Conservation (phyloP, 2,113 vertebrate species). For the Illadopsis cleaveri region DNA sequence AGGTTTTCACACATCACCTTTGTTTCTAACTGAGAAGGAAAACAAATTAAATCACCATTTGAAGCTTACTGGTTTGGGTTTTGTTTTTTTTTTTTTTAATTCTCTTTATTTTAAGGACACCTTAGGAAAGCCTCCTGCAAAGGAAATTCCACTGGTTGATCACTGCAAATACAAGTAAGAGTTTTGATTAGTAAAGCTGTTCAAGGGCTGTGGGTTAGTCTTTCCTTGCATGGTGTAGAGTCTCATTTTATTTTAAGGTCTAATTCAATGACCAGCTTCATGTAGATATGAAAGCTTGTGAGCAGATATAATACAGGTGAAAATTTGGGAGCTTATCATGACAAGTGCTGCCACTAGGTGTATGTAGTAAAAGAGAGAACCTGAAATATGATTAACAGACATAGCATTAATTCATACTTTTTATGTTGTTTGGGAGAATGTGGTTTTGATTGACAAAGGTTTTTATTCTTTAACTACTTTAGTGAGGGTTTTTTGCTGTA, state of each 20-base stretch:
- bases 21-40: not conserved
- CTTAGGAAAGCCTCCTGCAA: conserved; percentile 89
- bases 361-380: not conserved
- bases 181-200: not conserved
- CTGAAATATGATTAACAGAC: not conserved
- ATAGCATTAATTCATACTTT: not conserved
- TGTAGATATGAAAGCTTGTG: not conserved
- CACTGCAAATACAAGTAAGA: conserved; percentile 98
- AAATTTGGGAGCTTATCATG: not conserved
- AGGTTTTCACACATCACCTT: not conserved
- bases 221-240: not conserved
- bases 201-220: not conserved
- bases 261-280: not conserved
- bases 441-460: not conserved
- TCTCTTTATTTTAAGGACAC: conserved; percentile 83
- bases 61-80: not conserved
- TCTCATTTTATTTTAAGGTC: not conserved
- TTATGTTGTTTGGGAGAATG: not conserved
- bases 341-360: not conserved
- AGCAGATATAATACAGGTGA: not conserved
- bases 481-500: not conserved
- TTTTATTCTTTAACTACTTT: not conserved
- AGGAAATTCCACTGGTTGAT: conserved; percentile 91
- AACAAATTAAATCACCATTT: not conserved
- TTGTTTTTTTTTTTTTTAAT: not conserved